Evolutionary conservation across 2,888 invertebrate species (phyloP).

Genomic region (Drosophila yooni): DNA sequence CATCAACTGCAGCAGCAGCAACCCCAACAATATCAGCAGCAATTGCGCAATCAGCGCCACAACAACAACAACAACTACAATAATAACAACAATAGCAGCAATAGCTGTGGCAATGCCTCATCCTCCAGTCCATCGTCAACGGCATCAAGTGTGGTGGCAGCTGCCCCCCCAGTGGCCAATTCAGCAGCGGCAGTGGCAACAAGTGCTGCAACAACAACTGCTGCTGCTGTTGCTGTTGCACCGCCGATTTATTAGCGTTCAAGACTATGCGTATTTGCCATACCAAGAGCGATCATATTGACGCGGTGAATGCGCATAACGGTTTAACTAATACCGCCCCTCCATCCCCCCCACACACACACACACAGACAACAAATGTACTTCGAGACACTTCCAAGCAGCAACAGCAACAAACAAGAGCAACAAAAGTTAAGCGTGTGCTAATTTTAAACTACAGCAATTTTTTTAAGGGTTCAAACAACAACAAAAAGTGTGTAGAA

Average conservation of each 20-base stretch:
- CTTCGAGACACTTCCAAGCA: constrained; percentile 57
- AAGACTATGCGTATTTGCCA: constrained; percentile 75
- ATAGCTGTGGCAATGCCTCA: constrained; percentile 70
- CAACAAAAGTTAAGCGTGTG: constrained; percentile 46
- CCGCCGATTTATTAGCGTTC: constrained; percentile 78
- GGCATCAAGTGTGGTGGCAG: constrained; percentile 68
- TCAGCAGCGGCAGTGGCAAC: constrained; percentile 38
- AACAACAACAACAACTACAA: constrained; percentile 55
- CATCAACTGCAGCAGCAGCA: constrained; percentile 69
- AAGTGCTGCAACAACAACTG: constrained; percentile 16
- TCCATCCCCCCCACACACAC: constrained; percentile 6
- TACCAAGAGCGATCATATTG: constrained; percentile 70
- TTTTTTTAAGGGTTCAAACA: constrained; percentile 42
- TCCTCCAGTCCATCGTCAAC: constrained; percentile 79
- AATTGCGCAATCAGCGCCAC: constrained; percentile 69
- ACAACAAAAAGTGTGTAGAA: constrained; percentile 51
- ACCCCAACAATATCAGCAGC: constrained; percentile 55
- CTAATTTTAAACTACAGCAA: constrained; percentile 60
- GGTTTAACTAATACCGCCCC: constrained; percentile 19
- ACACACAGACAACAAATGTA: constrained; percentile 26
- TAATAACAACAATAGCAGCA: constrained; percentile 40
- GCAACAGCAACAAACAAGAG: constrained; percentile 25
- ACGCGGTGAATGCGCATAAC: constrained; percentile 71
- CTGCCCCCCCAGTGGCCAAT: constrained; percentile 53
- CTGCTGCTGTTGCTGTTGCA: constrained; percentile 48